phyloP scores from a whole-genome alignment of 2,888 invertebrate genomes.

The Marasmarcha lunaedactyla region DNA sequence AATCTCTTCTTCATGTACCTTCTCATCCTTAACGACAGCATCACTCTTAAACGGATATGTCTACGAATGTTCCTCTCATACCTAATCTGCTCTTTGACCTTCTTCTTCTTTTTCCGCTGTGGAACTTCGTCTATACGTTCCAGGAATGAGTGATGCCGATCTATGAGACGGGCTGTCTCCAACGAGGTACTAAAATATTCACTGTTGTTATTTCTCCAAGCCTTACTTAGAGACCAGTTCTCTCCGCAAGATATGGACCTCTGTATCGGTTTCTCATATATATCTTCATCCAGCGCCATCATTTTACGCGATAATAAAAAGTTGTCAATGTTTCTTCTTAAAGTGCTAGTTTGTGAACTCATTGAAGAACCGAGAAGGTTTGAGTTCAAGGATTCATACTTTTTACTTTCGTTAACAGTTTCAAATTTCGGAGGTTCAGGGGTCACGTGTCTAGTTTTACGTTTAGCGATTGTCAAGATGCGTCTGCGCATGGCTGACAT shows the following conservation, averaged over 20 bases:
- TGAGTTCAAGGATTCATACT: conserved; percentile 42
- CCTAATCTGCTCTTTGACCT: conserved; percentile 56
- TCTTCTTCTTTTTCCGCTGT: conserved; percentile 23
- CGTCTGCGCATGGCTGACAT: conserved; percentile 58
- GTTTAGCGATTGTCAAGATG: conserved; percentile 51
- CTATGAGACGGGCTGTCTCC: conserved; percentile 30
- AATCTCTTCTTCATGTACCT: conserved; percentile 55
- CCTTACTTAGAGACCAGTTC: conserved; percentile 65
- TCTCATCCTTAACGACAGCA: conserved; percentile 75
- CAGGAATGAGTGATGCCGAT: conserved; percentile 30
- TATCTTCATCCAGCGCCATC: conserved; percentile 51
- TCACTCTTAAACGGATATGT: conserved; percentile 75
- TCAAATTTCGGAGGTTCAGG: conserved; percentile 36
- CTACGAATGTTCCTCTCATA: conserved; percentile 73
- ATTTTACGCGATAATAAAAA: conserved; percentile 48
- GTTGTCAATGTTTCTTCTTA: conserved; percentile 50
- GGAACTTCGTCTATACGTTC: conserved; percentile 56
- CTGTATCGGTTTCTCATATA: conserved; percentile 56
- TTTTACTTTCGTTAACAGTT: conserved; percentile 16
- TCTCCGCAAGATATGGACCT: conserved; percentile 44
- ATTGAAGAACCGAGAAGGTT: conserved; percentile 47
- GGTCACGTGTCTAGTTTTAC: conserved; percentile 33
- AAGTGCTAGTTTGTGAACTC: conserved; percentile 51
- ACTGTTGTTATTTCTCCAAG: conserved; percentile 49
- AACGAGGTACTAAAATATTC: conserved; percentile 44